These are phyloP conservation scores for Hydrozoanthus gracilis DNA, from an alignment of 92 coral and sea anemone species.

Conservation along the genomic window DNA sequence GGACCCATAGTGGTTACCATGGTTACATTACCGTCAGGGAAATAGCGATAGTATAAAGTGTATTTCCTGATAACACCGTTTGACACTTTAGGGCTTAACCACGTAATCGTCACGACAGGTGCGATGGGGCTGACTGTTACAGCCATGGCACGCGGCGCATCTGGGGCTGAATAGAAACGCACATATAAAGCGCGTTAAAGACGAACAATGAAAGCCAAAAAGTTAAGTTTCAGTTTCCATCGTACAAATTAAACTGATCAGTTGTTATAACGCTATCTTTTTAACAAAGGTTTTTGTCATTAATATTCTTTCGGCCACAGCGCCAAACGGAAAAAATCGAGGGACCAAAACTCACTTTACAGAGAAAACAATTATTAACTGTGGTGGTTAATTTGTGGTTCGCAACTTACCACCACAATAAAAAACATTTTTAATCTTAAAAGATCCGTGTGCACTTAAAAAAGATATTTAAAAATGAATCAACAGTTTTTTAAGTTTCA, in stretches of 20 bases:
- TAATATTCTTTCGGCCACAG: neutral
- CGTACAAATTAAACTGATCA: no score
- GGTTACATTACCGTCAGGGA: constrained; percentile 3
- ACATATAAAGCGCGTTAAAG: neutral
- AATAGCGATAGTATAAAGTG: constrained; percentile 23
- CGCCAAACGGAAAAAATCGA: neutral
- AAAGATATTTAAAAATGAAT: no score
- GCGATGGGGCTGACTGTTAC: neutral
- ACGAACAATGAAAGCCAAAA: neutral
- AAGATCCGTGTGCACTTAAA: no score
- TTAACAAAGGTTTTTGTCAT: no score
- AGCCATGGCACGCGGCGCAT: neutral
- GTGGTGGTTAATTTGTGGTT: no score
- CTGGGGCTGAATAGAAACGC: neutral
- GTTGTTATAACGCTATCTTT: no score
- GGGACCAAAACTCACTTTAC: neutral
- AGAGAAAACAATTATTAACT: no score
- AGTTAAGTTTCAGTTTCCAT: neutral
- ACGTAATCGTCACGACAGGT: neutral
- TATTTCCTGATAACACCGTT: neutral
- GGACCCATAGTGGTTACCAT: neutral
- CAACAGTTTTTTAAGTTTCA: no score
- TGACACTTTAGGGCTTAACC: neutral
- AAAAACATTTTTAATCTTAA: no score
- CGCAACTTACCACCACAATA: no score